Percentiles rank a stretch among this genome's conserved stretches.
Conservation (phyloP, 2,797 vertebrate species). For the Cynopterus sphinx region DNA sequence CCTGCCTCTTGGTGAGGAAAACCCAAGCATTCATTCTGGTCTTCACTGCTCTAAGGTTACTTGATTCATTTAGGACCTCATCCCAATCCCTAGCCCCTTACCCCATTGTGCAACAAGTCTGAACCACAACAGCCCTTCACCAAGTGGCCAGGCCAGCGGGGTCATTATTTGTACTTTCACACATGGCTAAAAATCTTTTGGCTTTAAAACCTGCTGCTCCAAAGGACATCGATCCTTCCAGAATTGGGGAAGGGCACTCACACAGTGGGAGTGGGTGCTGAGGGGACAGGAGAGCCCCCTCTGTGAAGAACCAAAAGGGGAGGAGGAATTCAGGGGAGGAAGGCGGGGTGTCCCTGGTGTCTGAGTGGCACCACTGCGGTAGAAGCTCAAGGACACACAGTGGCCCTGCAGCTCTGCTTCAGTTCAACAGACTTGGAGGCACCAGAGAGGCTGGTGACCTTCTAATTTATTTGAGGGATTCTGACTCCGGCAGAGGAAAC, state of each 20-base stretch:
- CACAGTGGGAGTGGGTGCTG: neutral
- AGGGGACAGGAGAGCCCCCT: too few species aligned
- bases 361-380: slow-evolving; percentile 45
- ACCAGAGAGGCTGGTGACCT: slow-evolving; percentile 52
- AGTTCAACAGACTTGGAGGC: slow-evolving; percentile 69
- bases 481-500: slow-evolving; percentile 70
- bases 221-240: slow-evolving; percentile 34
- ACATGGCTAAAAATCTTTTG: neutral
- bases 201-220: slow-evolving; percentile 32
- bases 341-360: neutral
- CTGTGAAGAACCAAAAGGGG: neutral
- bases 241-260: neutral
- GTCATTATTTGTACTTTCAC: neutral
- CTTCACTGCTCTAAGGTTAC: neutral
- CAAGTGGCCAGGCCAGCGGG: neutral
- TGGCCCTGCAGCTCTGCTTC: slow-evolving; percentile 63
- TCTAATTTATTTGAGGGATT: slow-evolving; percentile 77
- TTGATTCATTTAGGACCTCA: neutral
- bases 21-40: neutral
- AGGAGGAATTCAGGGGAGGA: too few species aligned
- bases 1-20: neutral
- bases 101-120: neutral
- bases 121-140: neutral
- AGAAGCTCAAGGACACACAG: slow-evolving; percentile 22
- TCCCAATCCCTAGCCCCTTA: neutral